phyloP scores from a whole-genome alignment of 2,113 vertebrate species.

The Cairina moschata region DNA sequence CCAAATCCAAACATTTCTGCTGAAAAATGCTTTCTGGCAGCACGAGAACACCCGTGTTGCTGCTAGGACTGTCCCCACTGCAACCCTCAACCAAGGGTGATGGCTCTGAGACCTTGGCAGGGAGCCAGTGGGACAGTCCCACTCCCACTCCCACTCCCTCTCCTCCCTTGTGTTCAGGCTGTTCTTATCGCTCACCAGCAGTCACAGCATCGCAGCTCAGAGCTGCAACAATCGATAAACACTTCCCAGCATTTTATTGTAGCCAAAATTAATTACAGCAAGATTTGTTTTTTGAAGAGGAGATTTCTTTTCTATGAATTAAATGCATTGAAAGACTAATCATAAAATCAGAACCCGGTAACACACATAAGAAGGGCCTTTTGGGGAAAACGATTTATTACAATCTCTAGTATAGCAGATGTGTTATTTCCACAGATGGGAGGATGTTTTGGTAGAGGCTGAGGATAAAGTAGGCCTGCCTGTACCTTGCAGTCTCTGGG shows the following conservation, averaged over 20 bases:
- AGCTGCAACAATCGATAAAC: background rate
- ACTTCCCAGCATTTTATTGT: background rate
- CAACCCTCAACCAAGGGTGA: fast-evolving
- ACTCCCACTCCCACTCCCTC: background rate
- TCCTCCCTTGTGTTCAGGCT: background rate
- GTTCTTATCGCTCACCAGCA: background rate
- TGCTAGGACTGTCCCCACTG: background rate
- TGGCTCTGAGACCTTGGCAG: background rate
- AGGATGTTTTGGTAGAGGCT: background rate
- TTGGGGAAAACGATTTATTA: background rate
- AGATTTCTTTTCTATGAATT: conserved; percentile 21
- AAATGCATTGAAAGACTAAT: conserved; percentile 26
- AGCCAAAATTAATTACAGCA: conserved; percentile 39
- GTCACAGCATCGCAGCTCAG: background rate
- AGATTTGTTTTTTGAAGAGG: background rate
- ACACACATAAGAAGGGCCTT: background rate
- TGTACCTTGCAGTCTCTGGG: background rate
- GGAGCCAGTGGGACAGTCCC: background rate
- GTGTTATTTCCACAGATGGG: background rate
- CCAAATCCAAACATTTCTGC: background rate
- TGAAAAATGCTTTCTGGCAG: background rate
- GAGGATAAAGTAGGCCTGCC: background rate
- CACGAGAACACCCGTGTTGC: background rate
- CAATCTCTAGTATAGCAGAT: conserved; percentile 1
- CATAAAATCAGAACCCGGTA: background rate